Percentiles rank a stretch among this genome's conserved stretches.
Evolutionary conservation across 2,888 invertebrate species (phyloP).

Genomic region (Nymphalis polychloros): DNA sequence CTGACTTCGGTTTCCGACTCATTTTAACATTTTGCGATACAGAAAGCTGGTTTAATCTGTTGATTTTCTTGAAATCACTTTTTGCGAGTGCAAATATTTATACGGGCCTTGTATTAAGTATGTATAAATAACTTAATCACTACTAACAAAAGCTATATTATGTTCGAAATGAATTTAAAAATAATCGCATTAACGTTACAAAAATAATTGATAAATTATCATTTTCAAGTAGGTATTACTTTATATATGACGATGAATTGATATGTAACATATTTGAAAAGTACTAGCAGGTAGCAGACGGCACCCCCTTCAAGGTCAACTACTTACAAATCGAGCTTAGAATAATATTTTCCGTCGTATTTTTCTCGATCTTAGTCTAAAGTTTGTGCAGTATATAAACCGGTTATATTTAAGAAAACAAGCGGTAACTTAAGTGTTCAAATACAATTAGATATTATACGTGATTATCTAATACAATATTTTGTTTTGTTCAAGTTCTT

Average conservation of each 20-base stretch:
- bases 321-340: neutral
- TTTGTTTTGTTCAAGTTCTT: too few species aligned
- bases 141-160: neutral
- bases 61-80: conserved; percentile 64
- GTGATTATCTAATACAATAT: too few species aligned
- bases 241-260: neutral
- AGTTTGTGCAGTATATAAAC: neutral
- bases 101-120: conserved; percentile 63
- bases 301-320: neutral
- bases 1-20: conserved; percentile 54
- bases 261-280: neutral
- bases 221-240: neutral
- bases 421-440: too few species aligned
- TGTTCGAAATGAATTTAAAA: too few species aligned
- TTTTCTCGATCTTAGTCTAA: neutral
- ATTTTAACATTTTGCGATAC: conserved; percentile 64
- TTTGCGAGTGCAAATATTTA: conserved; percentile 61
- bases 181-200: neutral
- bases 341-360: neutral
- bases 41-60: conserved; percentile 65
- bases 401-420: neutral
- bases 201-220: neutral
- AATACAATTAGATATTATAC: too few species aligned
- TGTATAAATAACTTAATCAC: conserved; percentile 34
- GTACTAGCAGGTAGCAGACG: neutral